A percentile compares a stretch with the other conserved stretches of the same genome.
These are phyloP conservation scores for Drosophila truncata DNA, from an alignment of 1,140 invertebrate species.

Conservation along the genomic window DNA sequence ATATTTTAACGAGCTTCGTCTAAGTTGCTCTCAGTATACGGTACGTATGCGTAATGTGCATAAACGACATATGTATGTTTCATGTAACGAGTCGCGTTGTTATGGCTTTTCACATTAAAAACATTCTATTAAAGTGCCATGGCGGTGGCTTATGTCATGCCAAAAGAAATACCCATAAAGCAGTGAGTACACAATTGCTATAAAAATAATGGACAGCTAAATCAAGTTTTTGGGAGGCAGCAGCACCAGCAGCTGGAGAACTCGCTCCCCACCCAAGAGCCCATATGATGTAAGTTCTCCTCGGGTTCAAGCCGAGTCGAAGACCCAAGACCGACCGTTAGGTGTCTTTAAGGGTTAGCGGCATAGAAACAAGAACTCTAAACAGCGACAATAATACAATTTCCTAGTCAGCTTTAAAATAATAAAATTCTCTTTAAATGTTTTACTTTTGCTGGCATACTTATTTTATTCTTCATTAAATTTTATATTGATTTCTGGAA, in stretches of 20 bases:
- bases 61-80: conserved; percentile 62
- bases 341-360: conserved; percentile 27
- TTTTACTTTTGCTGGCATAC: not conserved
- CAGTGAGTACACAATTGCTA: conserved; percentile 49
- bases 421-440: not conserved
- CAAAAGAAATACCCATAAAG: conserved; percentile 56
- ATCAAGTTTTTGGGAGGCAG: conserved; percentile 56
- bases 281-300: conserved; percentile 41
- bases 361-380: conserved; percentile 11
- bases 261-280: conserved; percentile 17
- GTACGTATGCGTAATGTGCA: conserved; percentile 54
- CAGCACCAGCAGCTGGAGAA: conserved; percentile 33
- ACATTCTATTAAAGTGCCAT: conserved; percentile 68
- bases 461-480: not conserved
- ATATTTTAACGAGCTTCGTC: conserved; percentile 73
- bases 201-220: conserved; percentile 54
- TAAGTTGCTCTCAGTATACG: conserved; percentile 34
- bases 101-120: conserved; percentile 72
- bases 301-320: conserved; percentile 36
- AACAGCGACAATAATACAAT: not conserved
- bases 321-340: conserved; percentile 43
- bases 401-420: not conserved
- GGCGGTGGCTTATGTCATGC: conserved; percentile 65
- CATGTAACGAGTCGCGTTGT: conserved; percentile 50
- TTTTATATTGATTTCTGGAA: not conserved